Base-by-base conservation (phyloP, 2,113 vertebrate genomes). In the Dissostichus mawsoni region DNA sequence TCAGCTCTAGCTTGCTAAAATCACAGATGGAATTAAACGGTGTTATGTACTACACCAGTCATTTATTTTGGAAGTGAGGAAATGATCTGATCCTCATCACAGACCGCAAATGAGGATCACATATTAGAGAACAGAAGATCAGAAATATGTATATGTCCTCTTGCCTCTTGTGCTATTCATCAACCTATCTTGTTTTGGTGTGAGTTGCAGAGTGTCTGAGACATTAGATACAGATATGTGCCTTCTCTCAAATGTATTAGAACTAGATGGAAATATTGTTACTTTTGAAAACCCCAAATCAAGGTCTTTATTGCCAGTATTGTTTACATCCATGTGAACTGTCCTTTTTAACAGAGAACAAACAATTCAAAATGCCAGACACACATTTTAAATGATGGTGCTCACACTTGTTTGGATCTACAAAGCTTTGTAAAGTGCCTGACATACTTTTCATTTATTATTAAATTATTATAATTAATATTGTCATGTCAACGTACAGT, bases 61-160 rank as follows among this genome's bases (percentile, higher is more conserved):
- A 59, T 51, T 4, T 16, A 47, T 25, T 50, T 75, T 71, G 45
- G 29, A 8, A 9, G n/a, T 57, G 20, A 16, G 23, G 56, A 33
- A 13, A 47, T 63, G 23, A 83, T 3, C 66, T 23, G 44, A 69
- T 51, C 2, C n/a, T 17, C 14, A 9, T 18, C n/a, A 5, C 56
- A 50, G 17, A 68, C 29, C 56, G 20, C 52, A 69, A 56, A 70
- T 44, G 58, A 71, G 45, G 16, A 33, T 11, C 63, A 45, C 25
- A 62, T 25, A 69, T 41, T 20, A 41, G 9, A 25, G 51, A 57
- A 41, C 36, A 41, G 36, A 5, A 41, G 8, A 41, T 8, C 36
- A 1, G 7, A 41, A 41, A 41, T 41, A 41, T 7, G 36, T 36
- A 36, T 36, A 7, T 7, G 36, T 41, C 36, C 36, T 8, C 36